A percentile compares a stretch with the other conserved stretches of the same genome.
Evolutionary conservation across 2,797 vertebrate species (phyloP).

Genomic region (Melanogrammus aeglefinus): DNA sequence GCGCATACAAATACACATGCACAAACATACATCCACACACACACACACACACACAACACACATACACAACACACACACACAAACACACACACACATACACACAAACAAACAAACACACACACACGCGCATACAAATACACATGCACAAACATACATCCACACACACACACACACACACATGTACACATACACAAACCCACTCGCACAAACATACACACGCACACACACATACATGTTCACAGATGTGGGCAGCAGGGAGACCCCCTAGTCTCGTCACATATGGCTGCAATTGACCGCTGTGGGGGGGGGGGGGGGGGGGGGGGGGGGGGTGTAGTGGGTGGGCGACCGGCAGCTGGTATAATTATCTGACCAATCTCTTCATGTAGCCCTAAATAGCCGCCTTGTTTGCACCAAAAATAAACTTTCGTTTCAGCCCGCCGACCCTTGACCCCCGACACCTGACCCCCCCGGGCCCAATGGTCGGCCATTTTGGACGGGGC

Average conservation of each 20-base stretch:
- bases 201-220: slow-evolving; percentile 15
- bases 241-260: slow-evolving; percentile 55
- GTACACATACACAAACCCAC: neutral
- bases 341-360: slow-evolving; percentile 63
- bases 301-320: too few relatives aligned
- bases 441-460: slow-evolving; percentile 57
- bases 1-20: too few relatives aligned
- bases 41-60: neutral
- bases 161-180: neutral
- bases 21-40: too few relatives aligned
- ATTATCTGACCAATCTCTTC: slow-evolving; percentile 74
- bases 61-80: neutral
- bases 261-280: slow-evolving; percentile 71
- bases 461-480: slow-evolving; percentile 56
- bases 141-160: neutral
- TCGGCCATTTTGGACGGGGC: slow-evolving; percentile 46
- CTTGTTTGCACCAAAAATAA: slow-evolving; percentile 78
- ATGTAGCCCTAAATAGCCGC: slow-evolving; percentile 71
- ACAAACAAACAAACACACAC: neutral
- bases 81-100: neutral
- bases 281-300: slow-evolving; percentile 73
- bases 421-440: slow-evolving; percentile 62
- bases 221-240: slow-evolving; percentile 37
- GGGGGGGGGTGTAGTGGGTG: slow-evolving; percentile 71
- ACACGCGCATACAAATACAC: neutral